Conservation (phyloP, 1,140 invertebrate species). For the Phthorimaea operculella region DNA sequence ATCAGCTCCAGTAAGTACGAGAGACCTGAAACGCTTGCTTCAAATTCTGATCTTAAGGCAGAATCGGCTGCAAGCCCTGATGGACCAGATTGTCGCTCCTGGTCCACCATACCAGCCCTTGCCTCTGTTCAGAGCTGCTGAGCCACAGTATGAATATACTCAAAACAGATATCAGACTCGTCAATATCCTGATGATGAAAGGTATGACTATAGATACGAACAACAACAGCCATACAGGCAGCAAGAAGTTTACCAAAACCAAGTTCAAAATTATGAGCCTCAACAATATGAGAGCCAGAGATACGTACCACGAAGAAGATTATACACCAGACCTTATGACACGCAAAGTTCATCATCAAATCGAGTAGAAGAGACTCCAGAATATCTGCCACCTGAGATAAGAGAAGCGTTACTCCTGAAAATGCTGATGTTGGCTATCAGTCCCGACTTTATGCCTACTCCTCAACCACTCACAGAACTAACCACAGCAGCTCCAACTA, state of each 20-base stretch:
- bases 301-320: conserved; percentile 48
- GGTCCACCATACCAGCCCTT: conserved; percentile 43
- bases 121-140: conserved; percentile 35
- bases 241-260: conserved; percentile 50
- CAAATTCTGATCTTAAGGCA: conserved; percentile 69
- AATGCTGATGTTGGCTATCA: conserved; percentile 77
- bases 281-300: conserved; percentile 61
- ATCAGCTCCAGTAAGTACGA: conserved; percentile 68
- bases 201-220: conserved; percentile 51
- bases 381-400: conserved; percentile 74
- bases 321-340: conserved; percentile 58
- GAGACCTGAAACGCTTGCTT: conserved; percentile 69
- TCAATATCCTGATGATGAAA: conserved; percentile 47
- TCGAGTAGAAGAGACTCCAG: conserved; percentile 69
- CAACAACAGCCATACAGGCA: conserved; percentile 39
- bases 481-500: conserved; percentile 52
- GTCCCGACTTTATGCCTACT: conserved; percentile 68
- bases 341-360: conserved; percentile 55
- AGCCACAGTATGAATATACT: conserved; percentile 26
- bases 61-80: conserved; percentile 66
- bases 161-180: conserved; percentile 34
- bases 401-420: conserved; percentile 75
- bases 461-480: conserved; percentile 43
- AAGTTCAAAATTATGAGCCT: conserved; percentile 47
- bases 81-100: conserved; percentile 55